Base-by-base conservation (phyloP, 2,888 invertebrate genomes). In the Plagodis pulveraria region DNA sequence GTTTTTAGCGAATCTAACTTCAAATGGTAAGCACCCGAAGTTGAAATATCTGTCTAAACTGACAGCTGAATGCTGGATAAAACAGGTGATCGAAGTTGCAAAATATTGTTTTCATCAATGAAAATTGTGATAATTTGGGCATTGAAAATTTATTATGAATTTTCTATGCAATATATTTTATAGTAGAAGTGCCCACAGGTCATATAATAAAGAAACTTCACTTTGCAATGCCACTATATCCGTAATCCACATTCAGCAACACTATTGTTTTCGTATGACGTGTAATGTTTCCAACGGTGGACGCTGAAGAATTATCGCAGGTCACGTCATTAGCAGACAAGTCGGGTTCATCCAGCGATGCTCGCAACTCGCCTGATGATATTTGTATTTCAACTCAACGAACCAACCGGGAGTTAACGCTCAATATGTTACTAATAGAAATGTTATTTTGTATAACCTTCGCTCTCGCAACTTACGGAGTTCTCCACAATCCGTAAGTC, bases 401-500 rank as follows among this genome's bases (percentile, higher is more conserved):
- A 58, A 84, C 78, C 73, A 84, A 78, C 72, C 84, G 84, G 76
- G 87, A 89, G 72, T 67, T 89, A 84, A 87, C 89, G 69, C 70
- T 89, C 70, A 92, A 95, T 66, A 93, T 94, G 83, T 90, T 96
- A 70, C 87, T 94, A 65, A 94, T 94, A 78, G 96, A 96, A 87
- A 84, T 95, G 64, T 89, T 94, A 66, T 94, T 96, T 74, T 93
- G 95, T 73, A 84, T 95, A 65, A 93, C 95, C 55, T 83, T 96
- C 55, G 93, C 94, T 57, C 91, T 96, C 59, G 95, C 95, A 5
- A 94, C 95, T 9, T 95, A 96, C 75, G 96, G 96, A 68, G 95
- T 95, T 47, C 89, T 96, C 49, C 95, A 95, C 70, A 96, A 94
- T 78, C 93, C 95, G 96, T 96, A 93, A 94, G 95, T 93, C 6